Base-by-base conservation (phyloP, 1,140 invertebrate genomes). In the Sminthurinus signatus region DNA sequence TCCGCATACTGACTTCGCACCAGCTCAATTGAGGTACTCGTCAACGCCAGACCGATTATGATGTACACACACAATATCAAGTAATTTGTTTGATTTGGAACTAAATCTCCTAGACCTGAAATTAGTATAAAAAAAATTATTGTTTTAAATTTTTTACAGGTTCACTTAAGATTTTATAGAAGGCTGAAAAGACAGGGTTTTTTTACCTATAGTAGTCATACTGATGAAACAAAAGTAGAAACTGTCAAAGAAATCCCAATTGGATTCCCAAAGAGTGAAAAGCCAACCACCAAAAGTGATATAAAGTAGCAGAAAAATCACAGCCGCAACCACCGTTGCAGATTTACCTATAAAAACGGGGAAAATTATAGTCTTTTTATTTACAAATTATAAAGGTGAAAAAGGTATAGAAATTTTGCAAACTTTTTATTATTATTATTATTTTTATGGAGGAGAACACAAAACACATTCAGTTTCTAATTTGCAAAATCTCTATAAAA, bases 191-290 rank as follows among this genome's bases (percentile, higher is more conserved):
- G n/a, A n/a, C n/a, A n/a, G n/a, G n/a, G n/a, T n/a, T n/a, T n/a
- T n/a, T n/a, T n/a, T n/a, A n/a, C n/a, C 92, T 68, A 94, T 93
- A 0, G 92, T 95, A 0, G 91, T 93, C 89, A 95, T 92, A 0
- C 92, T 94, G 51, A 95, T 89, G 73, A 95, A 95, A 73, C 90
- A 93, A 73, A 94, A 95, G 77, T 95, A 95, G 75, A 93, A 94
- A 19, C 89, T 88, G 70, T 95, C 91, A 71, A 93, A 91, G 76
- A 93, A 94, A 2, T 81, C 84, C 92, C 92, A 95, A n/a, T n/a
- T n/a, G 46, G 90, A 87, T 73, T 91, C 88, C 85, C 87, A 89
- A 60, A 86, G 78, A 73, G 85, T 84, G 65, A 81, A 78, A 25
- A 82, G 73, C 67, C 87, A 84, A 32, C 66, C 72, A 57, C 73